A percentile compares a stretch with the other conserved stretches of the same genome.
These are phyloP conservation scores for Stigmatopora nigra DNA, from an alignment of 2,113 vertebrate species.

Conservation along the genomic window DNA sequence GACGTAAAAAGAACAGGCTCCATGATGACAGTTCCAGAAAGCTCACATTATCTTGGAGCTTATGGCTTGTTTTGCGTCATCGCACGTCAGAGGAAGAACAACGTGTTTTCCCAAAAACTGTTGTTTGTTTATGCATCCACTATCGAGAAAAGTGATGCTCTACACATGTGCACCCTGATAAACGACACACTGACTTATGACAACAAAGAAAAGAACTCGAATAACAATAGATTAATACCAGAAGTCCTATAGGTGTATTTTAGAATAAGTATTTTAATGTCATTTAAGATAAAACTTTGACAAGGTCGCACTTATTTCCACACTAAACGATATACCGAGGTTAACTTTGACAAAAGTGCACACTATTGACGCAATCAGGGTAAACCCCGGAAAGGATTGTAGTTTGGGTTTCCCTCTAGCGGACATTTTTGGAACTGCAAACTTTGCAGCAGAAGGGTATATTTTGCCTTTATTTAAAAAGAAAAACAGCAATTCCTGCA, in stretches of 20 bases:
- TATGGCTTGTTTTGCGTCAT: slow-evolving; percentile 16
- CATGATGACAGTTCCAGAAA: slow-evolving; percentile 59
- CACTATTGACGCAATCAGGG: not conserved
- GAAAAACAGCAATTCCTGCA: not conserved
- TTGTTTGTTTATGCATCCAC: not conserved
- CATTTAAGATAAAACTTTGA: not conserved
- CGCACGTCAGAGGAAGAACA: not conserved
- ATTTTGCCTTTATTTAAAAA: too few relatives aligned
- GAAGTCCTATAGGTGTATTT: not conserved
- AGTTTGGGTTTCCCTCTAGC: slow-evolving; percentile 40
- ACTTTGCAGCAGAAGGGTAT: too few relatives aligned
- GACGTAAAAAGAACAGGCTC: slow-evolving; percentile 58
- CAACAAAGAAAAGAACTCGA: not conserved
- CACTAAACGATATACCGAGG: not conserved
- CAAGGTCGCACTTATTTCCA: not conserved
- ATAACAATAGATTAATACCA: not conserved
- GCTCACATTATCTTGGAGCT: slow-evolving; percentile 16
- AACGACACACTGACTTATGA: not conserved
- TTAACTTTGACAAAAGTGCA: not conserved
- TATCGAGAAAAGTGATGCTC: not conserved
- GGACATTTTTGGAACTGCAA: slow-evolving; percentile 12
- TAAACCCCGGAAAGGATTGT: not conserved
- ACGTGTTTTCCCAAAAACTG: not conserved
- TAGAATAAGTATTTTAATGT: not conserved
- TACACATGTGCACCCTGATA: not conserved